phyloP scores from a whole-genome alignment of 2,113 vertebrate species.

The Phylloscopus trochiloides region DNA sequence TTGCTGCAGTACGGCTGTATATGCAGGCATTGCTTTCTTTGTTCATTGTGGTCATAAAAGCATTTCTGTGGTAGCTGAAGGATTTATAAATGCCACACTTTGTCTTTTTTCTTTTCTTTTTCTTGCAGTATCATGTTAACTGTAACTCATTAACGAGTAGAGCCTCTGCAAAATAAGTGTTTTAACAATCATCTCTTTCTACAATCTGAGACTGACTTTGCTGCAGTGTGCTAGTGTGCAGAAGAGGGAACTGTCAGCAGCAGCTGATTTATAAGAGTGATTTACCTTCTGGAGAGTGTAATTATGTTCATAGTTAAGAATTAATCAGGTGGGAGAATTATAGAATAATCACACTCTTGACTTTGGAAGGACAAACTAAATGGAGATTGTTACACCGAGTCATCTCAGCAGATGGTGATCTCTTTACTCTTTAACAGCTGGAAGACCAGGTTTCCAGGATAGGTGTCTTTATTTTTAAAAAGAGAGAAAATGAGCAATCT shows the following conservation, averaged over 20 bases:
- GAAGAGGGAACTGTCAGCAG: constrained; percentile 66
- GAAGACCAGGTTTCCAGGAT: background rate
- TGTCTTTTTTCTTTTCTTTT: background rate
- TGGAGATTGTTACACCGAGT: background rate
- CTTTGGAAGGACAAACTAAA: constrained; percentile 78
- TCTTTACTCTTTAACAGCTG: background rate
- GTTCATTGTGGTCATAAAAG: background rate
- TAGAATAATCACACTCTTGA: constrained; percentile 74
- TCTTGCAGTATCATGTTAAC: background rate
- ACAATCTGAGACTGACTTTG: background rate
- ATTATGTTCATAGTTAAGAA: constrained; percentile 82
- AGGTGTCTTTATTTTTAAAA: background rate
- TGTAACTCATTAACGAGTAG: background rate
- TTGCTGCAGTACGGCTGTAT: constrained; percentile 13
- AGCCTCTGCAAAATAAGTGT: background rate
- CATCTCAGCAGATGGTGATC: constrained; percentile 10
- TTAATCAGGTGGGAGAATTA: constrained; percentile 80
- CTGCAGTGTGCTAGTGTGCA: background rate
- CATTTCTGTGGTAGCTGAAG: background rate
- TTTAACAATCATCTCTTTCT: background rate
- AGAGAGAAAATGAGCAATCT: background rate
- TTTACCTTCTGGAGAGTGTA: constrained; percentile 80
- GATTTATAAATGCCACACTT: background rate
- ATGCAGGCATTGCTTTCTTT: background rate
- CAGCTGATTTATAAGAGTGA: constrained; percentile 78